These are phyloP conservation scores for Pangasianodon hypophthalmus DNA, from an alignment of 2,113 vertebrate species.

Conservation along the genomic window DNA sequence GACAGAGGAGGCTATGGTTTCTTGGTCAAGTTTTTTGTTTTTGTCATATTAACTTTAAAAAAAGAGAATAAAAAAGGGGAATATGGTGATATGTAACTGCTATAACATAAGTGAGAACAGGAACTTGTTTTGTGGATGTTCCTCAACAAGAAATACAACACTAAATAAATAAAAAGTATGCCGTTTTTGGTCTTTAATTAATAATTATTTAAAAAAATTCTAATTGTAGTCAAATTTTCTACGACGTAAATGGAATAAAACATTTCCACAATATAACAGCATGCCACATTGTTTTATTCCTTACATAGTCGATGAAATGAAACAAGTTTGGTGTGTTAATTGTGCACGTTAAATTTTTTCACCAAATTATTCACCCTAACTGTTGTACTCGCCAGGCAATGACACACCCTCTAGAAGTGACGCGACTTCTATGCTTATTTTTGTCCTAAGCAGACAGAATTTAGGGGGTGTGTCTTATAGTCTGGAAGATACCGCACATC, in stretches of 20 bases:
- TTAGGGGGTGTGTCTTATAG: neutral
- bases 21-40: neutral
- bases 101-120: neutral
- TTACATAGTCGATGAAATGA: neutral
- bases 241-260: neutral
- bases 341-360: neutral
- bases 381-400: neutral
- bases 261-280: neutral
- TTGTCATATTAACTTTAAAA: neutral
- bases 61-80: no score
- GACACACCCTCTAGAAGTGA: neutral
- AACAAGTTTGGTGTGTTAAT: neutral
- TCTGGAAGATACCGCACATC: conserved; percentile 26
- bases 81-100: neutral
- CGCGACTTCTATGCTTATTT: neutral
- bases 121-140: neutral
- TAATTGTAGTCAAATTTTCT: neutral
- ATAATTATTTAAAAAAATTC: neutral
- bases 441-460: neutral
- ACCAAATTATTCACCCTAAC: neutral
- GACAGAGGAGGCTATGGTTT: neutral
- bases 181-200: neutral
- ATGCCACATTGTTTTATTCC: neutral
- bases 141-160: neutral
- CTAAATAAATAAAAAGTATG: neutral